phyloP scores from a whole-genome alignment of 2,113 vertebrate genomes.

The Hoplias malabaricus region DNA sequence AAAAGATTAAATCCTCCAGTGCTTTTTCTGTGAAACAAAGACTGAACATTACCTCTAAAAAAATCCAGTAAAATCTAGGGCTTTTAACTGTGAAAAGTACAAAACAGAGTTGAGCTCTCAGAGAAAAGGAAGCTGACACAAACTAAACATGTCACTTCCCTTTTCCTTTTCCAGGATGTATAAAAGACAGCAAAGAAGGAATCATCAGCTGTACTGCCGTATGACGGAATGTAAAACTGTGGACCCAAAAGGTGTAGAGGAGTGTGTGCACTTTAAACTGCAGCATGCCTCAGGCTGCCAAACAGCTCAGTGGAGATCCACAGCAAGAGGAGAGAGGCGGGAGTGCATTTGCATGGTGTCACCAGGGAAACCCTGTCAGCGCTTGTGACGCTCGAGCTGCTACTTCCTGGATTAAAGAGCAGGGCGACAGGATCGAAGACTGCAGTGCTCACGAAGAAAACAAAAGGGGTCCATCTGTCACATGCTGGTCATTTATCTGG shows the following conservation, averaged over 20 bases:
- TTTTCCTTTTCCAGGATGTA: conserved; percentile 14
- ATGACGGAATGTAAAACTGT: background rate
- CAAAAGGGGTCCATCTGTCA: conserved; percentile 20
- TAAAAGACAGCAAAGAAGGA: background rate
- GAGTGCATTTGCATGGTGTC: conserved; percentile 28
- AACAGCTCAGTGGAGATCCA: background rate
- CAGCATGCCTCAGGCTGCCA: background rate
- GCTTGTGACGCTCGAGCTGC: conserved; percentile 31
- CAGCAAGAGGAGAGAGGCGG: too few relatives aligned
- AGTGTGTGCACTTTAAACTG: background rate
- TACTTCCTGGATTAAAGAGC: conserved; percentile 43
- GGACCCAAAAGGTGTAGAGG: background rate
- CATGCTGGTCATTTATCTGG: conserved; percentile 1
- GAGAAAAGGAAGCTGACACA: background rate
- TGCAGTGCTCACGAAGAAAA: background rate
- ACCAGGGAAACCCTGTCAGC: conserved; percentile 31
- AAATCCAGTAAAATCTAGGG: too few relatives aligned
- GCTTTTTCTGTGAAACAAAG: too few relatives aligned
- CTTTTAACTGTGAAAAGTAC: too few relatives aligned
- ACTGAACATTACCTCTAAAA: too few relatives aligned
- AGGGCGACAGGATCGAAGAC: conserved; percentile 17
- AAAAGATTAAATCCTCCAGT: too few relatives aligned
- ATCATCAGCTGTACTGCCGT: background rate
- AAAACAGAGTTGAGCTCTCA: background rate
- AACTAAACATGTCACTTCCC: conserved; percentile 3